Evolutionary conservation across 2,888 invertebrate genomes (phyloP).

Genomic region (Tanytarsus gracilentus): DNA sequence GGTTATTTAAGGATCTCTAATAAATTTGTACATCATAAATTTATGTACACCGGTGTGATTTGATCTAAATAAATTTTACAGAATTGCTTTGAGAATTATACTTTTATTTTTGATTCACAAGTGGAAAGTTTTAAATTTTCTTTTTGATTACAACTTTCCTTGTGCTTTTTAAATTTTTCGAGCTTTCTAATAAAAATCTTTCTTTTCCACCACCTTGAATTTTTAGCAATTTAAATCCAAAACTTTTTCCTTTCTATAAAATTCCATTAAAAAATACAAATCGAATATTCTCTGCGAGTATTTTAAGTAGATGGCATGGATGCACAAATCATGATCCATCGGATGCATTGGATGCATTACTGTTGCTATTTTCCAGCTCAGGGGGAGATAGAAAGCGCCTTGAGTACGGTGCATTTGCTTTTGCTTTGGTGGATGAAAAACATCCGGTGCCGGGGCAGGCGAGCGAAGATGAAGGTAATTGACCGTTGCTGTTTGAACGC

Average conservation of each 20-base stretch:
- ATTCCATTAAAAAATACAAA: slow-evolving; percentile 22
- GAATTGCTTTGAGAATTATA: too few relatives aligned
- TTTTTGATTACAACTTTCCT: too few relatives aligned
- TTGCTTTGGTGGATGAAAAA: slow-evolving; percentile 19
- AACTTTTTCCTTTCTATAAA: slow-evolving; percentile 12
- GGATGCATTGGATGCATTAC: slow-evolving; percentile 37
- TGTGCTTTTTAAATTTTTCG: too few relatives aligned
- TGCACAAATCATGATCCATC: slow-evolving; percentile 37
- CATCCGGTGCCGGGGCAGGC: slow-evolving; percentile 17
- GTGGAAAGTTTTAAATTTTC: too few relatives aligned
- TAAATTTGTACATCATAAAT: too few relatives aligned
- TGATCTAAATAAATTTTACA: too few relatives aligned
- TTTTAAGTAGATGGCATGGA: neutral
- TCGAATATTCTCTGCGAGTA: slow-evolving; percentile 17
- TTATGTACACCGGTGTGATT: too few relatives aligned
- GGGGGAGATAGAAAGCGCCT: slow-evolving; percentile 35
- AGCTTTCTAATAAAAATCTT: too few relatives aligned
- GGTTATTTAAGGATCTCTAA: too few relatives aligned
- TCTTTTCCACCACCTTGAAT: too few relatives aligned
- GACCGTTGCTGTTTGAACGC: slow-evolving; percentile 18
- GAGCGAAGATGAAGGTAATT: slow-evolving; percentile 10
- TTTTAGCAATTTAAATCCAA: too few relatives aligned
- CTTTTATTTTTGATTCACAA: too few relatives aligned
- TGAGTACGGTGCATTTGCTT: slow-evolving; percentile 33
- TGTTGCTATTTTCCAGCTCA: slow-evolving; percentile 40